A percentile compares a stretch with the other conserved stretches of the same genome.
phyloP scores from a whole-genome alignment of 2,113 vertebrate genomes.

The Antigone vipio region DNA sequence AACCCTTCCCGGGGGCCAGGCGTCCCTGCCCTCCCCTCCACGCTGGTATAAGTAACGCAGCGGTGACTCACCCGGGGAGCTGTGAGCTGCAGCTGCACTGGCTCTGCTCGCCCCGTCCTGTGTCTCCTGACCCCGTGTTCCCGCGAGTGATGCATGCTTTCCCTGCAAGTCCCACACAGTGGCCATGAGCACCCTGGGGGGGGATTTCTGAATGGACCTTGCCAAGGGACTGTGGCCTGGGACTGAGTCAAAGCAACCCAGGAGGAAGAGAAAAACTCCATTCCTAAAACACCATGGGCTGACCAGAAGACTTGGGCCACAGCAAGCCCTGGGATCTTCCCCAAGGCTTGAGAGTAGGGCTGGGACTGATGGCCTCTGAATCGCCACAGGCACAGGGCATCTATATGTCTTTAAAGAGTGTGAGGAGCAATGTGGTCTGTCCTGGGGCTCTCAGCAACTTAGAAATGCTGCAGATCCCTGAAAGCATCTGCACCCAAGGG shows the following conservation, averaged over 20 bases:
- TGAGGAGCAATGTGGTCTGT: background rate
- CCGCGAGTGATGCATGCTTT: fast-evolving
- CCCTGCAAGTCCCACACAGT: background rate
- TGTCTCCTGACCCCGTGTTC: fast-evolving
- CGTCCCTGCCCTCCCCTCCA: background rate
- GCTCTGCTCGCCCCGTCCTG: background rate
- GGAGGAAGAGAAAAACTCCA: background rate
- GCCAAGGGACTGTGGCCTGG: background rate
- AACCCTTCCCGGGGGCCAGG: background rate
- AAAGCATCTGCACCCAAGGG: background rate
- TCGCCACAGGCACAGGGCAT: background rate
- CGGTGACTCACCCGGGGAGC: background rate
- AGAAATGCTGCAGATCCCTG: background rate
- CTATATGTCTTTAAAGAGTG: background rate
- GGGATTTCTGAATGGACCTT: background rate
- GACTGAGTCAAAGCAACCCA: background rate
- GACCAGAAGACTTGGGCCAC: background rate
- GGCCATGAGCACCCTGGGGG: background rate
- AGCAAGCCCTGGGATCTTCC: background rate
- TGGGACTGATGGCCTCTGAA: background rate
- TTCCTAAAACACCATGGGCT: background rate
- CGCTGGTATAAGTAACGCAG: background rate
- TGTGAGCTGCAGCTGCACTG: background rate
- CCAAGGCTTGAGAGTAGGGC: fast-evolving
- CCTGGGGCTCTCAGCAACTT: background rate